Percentiles rank a stretch among this genome's conserved stretches.
phyloP scores from a whole-genome alignment of 1,140 invertebrate genomes.

The Matsumurasca onukii region DNA sequence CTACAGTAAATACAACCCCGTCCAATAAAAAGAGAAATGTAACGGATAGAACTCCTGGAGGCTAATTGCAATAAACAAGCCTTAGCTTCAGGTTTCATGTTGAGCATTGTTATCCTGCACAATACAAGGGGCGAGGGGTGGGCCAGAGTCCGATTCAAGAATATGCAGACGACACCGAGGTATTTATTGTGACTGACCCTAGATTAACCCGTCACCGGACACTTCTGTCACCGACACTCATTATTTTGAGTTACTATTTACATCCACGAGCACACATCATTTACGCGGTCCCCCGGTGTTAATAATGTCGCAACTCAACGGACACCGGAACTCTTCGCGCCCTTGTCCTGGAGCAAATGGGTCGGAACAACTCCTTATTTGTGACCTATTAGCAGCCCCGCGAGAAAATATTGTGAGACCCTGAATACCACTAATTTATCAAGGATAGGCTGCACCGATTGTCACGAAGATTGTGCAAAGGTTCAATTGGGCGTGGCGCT shows the following conservation, averaged over 20 bases:
- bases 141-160: background rate
- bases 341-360: background rate
- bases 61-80: too few species aligned
- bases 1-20: too few species aligned
- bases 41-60: too few species aligned
- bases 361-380: background rate
- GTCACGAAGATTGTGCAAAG: background rate
- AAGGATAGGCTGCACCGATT: background rate
- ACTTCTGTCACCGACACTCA: background rate
- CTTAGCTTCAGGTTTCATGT: too few species aligned
- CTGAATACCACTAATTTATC: background rate
- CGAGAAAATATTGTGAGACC: background rate
- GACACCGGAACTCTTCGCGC: background rate
- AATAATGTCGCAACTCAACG: background rate
- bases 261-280: background rate
- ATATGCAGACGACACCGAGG: background rate
- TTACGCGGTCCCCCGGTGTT: background rate
- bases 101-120: too few species aligned
- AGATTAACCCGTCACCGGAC: background rate
- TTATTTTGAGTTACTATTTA: conserved; percentile 1
- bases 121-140: background rate
- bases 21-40: too few species aligned
- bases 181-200: background rate
- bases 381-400: background rate
- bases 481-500: background rate